phyloP scores from a whole-genome alignment of 2,113 vertebrate species.

The zebrafish (Danio rerio) region DNA sequence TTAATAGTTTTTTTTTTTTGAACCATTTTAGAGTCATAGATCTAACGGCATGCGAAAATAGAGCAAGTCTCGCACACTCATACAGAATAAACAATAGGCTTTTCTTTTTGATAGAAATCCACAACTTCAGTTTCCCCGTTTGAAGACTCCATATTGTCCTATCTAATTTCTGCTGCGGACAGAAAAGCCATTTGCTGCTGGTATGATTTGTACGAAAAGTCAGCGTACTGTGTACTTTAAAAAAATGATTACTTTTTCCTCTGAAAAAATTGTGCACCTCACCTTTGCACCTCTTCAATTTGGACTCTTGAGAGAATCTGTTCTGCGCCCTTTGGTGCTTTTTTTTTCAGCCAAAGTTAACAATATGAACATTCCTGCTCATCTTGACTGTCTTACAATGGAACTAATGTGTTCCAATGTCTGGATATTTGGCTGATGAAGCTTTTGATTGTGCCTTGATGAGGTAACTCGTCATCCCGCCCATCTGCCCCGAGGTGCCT shows the following conservation, averaged over 20 bases:
- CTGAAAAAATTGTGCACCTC: constrained; percentile 24
- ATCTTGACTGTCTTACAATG: background rate
- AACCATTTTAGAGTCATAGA: constrained; percentile 20
- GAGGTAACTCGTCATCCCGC: constrained; percentile 65
- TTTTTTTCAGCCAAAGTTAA: constrained; percentile 18
- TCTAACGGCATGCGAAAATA: constrained; percentile 29
- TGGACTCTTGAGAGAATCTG: background rate
- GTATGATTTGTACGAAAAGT: constrained; percentile 8
- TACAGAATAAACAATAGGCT: constrained; percentile 25
- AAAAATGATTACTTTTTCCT: constrained; percentile 37
- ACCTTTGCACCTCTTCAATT: constrained; percentile 16
- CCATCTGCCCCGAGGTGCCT: constrained; percentile 47
- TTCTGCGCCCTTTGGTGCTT: background rate
- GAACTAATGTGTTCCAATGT: constrained; percentile 75
- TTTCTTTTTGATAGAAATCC: constrained; percentile 26
- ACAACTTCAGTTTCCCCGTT: background rate
- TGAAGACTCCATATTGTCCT: constrained; percentile 21
- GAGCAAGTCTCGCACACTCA: background rate
- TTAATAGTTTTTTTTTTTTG: constrained; percentile 15
- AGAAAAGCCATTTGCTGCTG: background rate
- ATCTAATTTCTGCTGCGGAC: constrained; percentile 24
- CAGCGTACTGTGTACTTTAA: constrained; percentile 3
- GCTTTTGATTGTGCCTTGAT: constrained; percentile 85
- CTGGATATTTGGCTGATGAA: constrained; percentile 70
- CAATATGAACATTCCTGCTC: constrained; percentile 22